Evolutionary conservation across 1,140 invertebrate genomes (phyloP), one percentile per base, ranked within the genome.

Genomic region (Drosophila baimaii): DNA sequence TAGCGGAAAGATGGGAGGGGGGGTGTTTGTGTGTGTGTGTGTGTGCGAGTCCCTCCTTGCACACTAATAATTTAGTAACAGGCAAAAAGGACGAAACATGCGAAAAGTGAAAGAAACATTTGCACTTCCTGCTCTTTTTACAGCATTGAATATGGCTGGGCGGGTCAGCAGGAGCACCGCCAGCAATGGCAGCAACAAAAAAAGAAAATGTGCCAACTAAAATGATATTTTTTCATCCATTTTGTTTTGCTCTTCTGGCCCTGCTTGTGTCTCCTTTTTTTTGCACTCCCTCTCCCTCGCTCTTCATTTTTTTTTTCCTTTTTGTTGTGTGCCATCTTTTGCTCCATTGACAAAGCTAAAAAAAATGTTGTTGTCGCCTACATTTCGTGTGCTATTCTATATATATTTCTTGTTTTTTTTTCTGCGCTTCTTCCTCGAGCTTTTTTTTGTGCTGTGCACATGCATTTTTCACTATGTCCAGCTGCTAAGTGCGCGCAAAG

Each of bases 1-100:
- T 85, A 85, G 78, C 74, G 65, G 57, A 78, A 70, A 81, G 74
- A 81, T 78, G 15, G 35, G 3, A 7, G 15, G 15, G 35, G 5
- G 35, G 10, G 27, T 58, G 57, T 59, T 58, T 43, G 64, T 37
- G 43, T 59, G 31, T 44, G 23, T 63, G 52, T 65, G 55, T 70
- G 63, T 82, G 68, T 57, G 57, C 56, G 76, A 64, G 76, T 64
- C 83, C 49, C 29, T 21, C 49, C 29, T 21, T 5, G 33, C 51
- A 76, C 82, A 88, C 63, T 84, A 88, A 88, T 88, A 88, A 89
- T 88, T 88, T 61, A 88, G 80, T 88, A 84, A 89, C 77, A 89
- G 84, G 72, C 65, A 81, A 82, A 81, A 77, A 77, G 61, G 71
- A 62, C 66, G 65, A 65, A 76, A 47, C 58, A 77, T 65, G 72